These are phyloP conservation scores for Anser cygnoides DNA, from an alignment of 2,113 vertebrate species.

Conservation along the genomic window DNA sequence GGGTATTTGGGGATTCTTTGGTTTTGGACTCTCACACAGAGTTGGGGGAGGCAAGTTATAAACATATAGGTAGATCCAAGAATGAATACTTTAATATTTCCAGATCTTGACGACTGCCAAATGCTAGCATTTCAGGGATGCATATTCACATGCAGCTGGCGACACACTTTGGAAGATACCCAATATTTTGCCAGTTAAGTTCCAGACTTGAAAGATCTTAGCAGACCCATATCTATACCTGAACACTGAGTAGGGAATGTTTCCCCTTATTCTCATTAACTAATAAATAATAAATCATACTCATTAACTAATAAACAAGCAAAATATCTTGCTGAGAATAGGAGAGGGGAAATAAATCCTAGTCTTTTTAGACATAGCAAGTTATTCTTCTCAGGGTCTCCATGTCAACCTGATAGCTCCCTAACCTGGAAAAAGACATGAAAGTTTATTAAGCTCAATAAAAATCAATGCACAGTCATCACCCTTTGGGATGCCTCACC, in stretches of 20 bases:
- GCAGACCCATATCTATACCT: background rate
- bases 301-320: background rate
- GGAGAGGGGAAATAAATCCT: background rate
- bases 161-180: background rate
- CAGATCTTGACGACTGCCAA: conserved; percentile 61
- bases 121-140: conserved; percentile 67
- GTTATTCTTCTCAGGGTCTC: background rate
- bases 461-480: background rate
- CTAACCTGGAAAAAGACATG: conserved; percentile 9
- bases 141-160: conserved; percentile 70
- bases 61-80: conserved; percentile 70
- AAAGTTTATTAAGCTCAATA: conserved; percentile 16
- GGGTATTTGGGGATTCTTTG: conserved; percentile 73
- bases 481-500: conserved; percentile 11
- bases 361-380: background rate
- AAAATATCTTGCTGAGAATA: background rate
- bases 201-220: conserved; percentile 50
- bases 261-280: conserved; percentile 6
- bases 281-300: background rate
- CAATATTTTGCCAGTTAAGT: conserved; percentile 19
- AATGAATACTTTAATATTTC: conserved; percentile 69
- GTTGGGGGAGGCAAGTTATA: conserved; percentile 51
- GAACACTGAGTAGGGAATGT: conserved; percentile 13
- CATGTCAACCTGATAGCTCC: conserved; percentile 4
- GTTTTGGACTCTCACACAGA: conserved; percentile 60